Conservation (phyloP, 2,888 invertebrate species). For the Hyposoter didymator region DNA sequence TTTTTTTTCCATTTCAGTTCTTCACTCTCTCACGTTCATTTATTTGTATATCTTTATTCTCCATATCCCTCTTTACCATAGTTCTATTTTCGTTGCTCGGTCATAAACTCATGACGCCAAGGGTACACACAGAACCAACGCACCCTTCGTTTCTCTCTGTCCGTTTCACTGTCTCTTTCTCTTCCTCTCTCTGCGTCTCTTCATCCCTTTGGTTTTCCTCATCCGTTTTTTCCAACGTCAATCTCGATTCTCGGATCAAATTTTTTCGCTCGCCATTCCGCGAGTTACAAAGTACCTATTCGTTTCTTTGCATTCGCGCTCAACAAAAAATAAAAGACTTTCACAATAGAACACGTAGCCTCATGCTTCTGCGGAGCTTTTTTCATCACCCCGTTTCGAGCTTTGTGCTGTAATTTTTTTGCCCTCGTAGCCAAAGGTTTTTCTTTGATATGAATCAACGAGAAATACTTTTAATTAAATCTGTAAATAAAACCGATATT, state of each 20-base stretch:
- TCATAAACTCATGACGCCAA: slow-evolving; percentile 57
- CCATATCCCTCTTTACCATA: slow-evolving; percentile 40
- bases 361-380: slow-evolving; percentile 10
- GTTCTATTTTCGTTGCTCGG: slow-evolving; percentile 42
- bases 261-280: slow-evolving; percentile 44
- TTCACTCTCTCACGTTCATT: slow-evolving; percentile 18
- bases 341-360: slow-evolving; percentile 20
- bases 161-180: slow-evolving; percentile 2
- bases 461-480: slow-evolving; percentile 29
- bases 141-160: slow-evolving; percentile 6
- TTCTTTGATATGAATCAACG: slow-evolving; percentile 22
- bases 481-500: background rate
- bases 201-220: slow-evolving; percentile 22
- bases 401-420: slow-evolving; percentile 9
- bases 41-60: slow-evolving; percentile 49
- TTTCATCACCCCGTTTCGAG: slow-evolving; percentile 28
- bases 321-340: background rate
- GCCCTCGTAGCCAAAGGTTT: background rate
- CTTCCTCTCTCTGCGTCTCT: slow-evolving; percentile 22
- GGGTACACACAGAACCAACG: slow-evolving; percentile 3
- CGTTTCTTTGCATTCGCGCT: slow-evolving; percentile 47
- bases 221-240: slow-evolving; percentile 46
- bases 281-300: slow-evolving; percentile 51
- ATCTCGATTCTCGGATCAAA: slow-evolving; percentile 58
- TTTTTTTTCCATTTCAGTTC: slow-evolving; percentile 43